These are phyloP conservation scores for Tauraco erythrolophus DNA, from an alignment of 2,113 vertebrate genomes.

Conservation along the genomic window DNA sequence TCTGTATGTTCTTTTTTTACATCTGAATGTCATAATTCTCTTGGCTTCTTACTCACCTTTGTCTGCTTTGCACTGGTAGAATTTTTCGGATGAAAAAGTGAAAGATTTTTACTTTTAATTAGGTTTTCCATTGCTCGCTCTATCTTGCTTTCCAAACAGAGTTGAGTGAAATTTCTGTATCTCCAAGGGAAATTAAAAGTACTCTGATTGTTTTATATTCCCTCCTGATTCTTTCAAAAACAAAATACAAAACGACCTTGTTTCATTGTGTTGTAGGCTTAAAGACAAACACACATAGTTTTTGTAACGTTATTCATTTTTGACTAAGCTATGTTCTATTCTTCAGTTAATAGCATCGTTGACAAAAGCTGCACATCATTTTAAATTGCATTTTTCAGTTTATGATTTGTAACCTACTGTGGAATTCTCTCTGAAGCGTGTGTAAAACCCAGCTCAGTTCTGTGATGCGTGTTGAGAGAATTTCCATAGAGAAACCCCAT, in stretches of 20 bases:
- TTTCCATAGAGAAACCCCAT: neutral
- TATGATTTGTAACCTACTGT: neutral
- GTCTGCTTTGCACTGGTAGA: neutral
- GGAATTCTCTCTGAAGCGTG: neutral
- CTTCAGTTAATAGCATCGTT: neutral
- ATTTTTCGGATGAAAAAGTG: neutral
- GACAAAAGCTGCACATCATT: neutral
- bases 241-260: accelerated
- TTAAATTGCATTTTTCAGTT: neutral
- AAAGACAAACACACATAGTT: neutral
- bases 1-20: neutral
- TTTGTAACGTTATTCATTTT: neutral
- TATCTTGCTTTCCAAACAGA: neutral
- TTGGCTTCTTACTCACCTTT: neutral
- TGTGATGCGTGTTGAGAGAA: neutral
- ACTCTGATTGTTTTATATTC: neutral
- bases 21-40: neutral
- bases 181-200: neutral
- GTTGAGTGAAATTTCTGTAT: neutral
- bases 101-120: neutral
- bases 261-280: neutral
- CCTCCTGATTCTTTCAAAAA: neutral
- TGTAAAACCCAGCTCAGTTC: neutral
- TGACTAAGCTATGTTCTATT: neutral
- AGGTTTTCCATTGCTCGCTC: neutral